A percentile compares a stretch with the other conserved stretches of the same genome.
Conservation (phyloP, 2,888 invertebrate species). For the Diarsia mendica region DNA sequence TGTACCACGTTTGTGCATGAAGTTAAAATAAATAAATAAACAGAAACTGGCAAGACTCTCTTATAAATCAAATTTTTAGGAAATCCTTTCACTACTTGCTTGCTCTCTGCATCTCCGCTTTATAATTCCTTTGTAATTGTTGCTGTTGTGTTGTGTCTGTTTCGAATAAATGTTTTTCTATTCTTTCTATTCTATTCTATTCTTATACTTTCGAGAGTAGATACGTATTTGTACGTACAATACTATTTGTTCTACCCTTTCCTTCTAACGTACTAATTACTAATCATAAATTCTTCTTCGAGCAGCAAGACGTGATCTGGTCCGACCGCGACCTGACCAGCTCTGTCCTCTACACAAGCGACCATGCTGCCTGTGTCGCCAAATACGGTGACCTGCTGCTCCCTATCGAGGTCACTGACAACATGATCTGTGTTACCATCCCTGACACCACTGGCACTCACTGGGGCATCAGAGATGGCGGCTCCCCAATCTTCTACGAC, state of each 20-base stretch:
- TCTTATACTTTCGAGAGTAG: background rate
- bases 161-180: too few species aligned
- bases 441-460: constrained; percentile 66
- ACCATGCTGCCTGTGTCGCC: constrained; percentile 71
- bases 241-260: too few species aligned
- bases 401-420: constrained; percentile 64
- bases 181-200: too few species aligned
- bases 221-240: too few species aligned
- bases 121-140: too few species aligned
- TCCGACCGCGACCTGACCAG: constrained; percentile 69
- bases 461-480: constrained; percentile 76
- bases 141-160: too few species aligned
- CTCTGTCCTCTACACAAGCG: constrained; percentile 76
- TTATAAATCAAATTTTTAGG: background rate
- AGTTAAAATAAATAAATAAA: too few species aligned
- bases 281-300: constrained; percentile 10
- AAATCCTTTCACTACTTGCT: background rate
- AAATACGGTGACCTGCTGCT: constrained; percentile 67
- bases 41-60: too few species aligned
- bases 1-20: too few species aligned
- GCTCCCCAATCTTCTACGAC: constrained; percentile 81
- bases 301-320: constrained; percentile 67
- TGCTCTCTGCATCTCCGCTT: background rate
- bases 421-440: constrained; percentile 76
- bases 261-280: background rate